Base-by-base conservation (phyloP, 2,797 vertebrate species). In the Limosa lapponica region DNA sequence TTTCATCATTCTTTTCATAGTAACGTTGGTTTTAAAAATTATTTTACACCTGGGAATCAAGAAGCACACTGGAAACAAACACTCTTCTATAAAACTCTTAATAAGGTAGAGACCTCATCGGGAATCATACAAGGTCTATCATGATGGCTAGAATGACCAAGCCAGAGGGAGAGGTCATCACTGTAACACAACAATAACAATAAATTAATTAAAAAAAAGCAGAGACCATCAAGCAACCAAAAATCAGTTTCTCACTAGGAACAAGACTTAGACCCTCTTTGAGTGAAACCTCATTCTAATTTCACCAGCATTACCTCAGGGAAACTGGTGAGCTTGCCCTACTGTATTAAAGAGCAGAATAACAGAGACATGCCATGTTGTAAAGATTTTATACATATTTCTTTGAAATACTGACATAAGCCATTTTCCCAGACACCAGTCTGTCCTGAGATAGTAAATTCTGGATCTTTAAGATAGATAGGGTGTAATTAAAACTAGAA, bases 371-470 rank as follows among this genome's bases (percentile, higher is more conserved):
- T 36, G 41, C 37, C 18, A 43, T 12, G 37, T 24, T 89, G 44
- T 58, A 77, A 70, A 84, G 32, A 20, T 23, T 82, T 88, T 88
- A 88, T 84, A 54, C 32, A 79, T 54, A 58, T 82, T 90, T 70
- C 77, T 90, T 84, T 80, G 81, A 95, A 92, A 93, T 89, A 90
- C 51, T 71, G 61, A 82, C 59, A 58, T 30, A 36, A 74, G 71
- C 92, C 59, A 90, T 87, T 90, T 91, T 92, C 75, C 36, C 67
- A 82, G 67, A 89, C 71, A 89, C 24, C 11, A 61, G 13, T 57
- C 57, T 94, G 64, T 92, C 66, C 44, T 69, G 17, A 46, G 27
- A 74, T 6, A 90, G 67, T 89, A 96, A 95, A 93, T 93, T 36
- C 37, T 78, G 34, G 11, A 82, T 78, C 52, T 90, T 80, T 54